A percentile compares a stretch with the other conserved stretches of the same genome.
Evolutionary conservation across 1,140 invertebrate species (phyloP).

Genomic region (Trachymyrmex cornetzi): DNA sequence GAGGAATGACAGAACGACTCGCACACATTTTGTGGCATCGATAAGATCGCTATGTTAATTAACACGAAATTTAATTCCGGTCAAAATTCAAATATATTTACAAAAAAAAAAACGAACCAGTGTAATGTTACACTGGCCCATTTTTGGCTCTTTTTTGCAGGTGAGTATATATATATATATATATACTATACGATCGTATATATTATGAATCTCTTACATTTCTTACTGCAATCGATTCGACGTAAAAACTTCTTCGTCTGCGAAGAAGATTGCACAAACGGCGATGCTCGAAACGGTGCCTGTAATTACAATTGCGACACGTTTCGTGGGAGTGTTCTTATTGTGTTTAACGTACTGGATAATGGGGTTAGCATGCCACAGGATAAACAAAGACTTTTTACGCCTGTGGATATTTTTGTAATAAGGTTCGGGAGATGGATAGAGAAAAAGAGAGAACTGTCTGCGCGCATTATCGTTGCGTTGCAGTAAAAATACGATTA

Average conservation of each 20-base stretch:
- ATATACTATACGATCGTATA: background rate
- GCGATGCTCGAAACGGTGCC: background rate
- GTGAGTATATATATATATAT: background rate
- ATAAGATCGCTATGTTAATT: slow-evolving; percentile 1
- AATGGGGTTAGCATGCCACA: background rate
- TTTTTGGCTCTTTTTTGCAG: too few species aligned
- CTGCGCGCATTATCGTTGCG: slow-evolving; percentile 3
- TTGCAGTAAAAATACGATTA: slow-evolving; percentile 27
- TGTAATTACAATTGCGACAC: slow-evolving; percentile 42
- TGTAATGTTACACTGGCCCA: too few species aligned
- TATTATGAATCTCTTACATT: background rate
- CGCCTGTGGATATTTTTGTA: slow-evolving; percentile 4
- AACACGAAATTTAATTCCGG: background rate
- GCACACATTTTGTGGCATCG: background rate
- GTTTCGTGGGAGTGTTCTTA: slow-evolving; percentile 28
- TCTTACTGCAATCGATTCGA: background rate
- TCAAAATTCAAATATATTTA: background rate
- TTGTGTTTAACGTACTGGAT: slow-evolving; percentile 10
- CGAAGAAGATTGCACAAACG: slow-evolving; percentile 21
- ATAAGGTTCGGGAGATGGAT: background rate
- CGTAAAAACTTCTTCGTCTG: background rate
- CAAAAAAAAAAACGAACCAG: too few species aligned
- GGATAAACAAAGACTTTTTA: slow-evolving; percentile 12
- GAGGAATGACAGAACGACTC: background rate
- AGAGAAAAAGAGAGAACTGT: background rate